A percentile compares a stretch with the other conserved stretches of the same genome.
Conservation (phyloP, 2,888 invertebrate genomes). For the Macrosoma leucophasiata region DNA sequence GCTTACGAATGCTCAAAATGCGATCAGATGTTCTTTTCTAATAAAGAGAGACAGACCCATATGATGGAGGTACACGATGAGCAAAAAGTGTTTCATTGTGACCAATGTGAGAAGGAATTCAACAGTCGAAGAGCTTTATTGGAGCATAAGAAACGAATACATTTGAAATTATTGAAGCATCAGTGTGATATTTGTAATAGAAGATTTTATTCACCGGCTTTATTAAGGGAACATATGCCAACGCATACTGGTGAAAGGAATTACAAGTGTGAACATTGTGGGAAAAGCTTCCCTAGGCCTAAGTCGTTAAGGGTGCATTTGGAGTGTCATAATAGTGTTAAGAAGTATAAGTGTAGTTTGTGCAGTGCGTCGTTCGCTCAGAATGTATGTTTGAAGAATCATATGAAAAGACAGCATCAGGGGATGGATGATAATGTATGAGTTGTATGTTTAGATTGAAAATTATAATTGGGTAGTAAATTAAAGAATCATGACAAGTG, state of each 20-base stretch:
- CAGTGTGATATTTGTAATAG: constrained; percentile 55
- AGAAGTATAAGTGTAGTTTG: constrained; percentile 60
- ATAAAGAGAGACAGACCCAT: constrained; percentile 56
- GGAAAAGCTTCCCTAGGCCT: constrained; percentile 48
- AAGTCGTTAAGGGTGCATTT: constrained; percentile 64
- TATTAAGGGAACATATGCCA: constrained; percentile 56
- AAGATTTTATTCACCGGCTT: constrained; percentile 56
- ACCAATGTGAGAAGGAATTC: constrained; percentile 44
- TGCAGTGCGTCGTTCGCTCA: constrained; percentile 72
- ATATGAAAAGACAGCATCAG: constrained; percentile 61
- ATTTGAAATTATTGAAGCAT: constrained; percentile 46
- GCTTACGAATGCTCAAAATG: constrained; percentile 58
- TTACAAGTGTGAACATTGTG: constrained; percentile 54
- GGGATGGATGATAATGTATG: constrained; percentile 19
- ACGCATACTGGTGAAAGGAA: constrained; percentile 54
- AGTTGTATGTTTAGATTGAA: background rate
- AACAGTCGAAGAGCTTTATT: constrained; percentile 48
- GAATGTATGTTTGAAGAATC: constrained; percentile 69
- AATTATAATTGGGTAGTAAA: too few relatives aligned
- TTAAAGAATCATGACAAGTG: too few relatives aligned
- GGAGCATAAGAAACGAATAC: constrained; percentile 51
- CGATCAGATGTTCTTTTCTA: constrained; percentile 51
- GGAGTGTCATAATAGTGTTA: constrained; percentile 67
- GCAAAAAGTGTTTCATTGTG: constrained; percentile 45
- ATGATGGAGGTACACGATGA: constrained; percentile 52